Percentiles rank a stretch among this genome's conserved stretches.
These are phyloP conservation scores for Vanessa cardui DNA, from an alignment of 2,888 invertebrate genomes.

Conservation along the genomic window DNA sequence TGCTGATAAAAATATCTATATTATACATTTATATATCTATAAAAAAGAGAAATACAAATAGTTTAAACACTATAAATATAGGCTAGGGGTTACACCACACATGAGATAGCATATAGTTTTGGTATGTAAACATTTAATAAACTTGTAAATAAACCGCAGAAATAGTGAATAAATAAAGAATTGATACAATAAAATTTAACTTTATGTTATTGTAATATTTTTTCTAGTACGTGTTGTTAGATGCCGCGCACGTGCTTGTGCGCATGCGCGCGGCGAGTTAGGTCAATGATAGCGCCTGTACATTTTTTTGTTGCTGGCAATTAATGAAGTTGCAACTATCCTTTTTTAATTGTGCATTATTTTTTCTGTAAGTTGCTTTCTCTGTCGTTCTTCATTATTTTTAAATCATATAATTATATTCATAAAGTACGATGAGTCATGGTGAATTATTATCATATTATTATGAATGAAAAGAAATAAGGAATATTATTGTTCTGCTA, in stretches of 20 bases:
- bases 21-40: constrained; percentile 72
- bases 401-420: constrained; percentile 82
- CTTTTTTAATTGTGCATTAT: constrained; percentile 79
- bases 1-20: constrained; percentile 77
- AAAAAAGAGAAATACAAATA: constrained; percentile 79
- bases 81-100: constrained; percentile 77
- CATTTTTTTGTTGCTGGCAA: constrained; percentile 65
- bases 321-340: constrained; percentile 60
- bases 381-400: constrained; percentile 81
- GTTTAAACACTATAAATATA: constrained; percentile 81
- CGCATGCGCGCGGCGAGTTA: constrained; percentile 43
- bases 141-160: constrained; percentile 78
- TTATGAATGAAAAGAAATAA: constrained; percentile 83
- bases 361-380: constrained; percentile 80
- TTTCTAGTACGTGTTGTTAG: constrained; percentile 65
- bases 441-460: constrained; percentile 77
- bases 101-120: constrained; percentile 79
- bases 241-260: constrained; percentile 28
- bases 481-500: constrained; percentile 84
- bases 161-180: constrained; percentile 73
- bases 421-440: constrained; percentile 80
- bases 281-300: constrained; percentile 60
- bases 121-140: constrained; percentile 78
- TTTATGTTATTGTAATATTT: constrained; percentile 78
- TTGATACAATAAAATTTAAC: constrained; percentile 79